Percentiles rank a stretch among this genome's conserved stretches.
phyloP scores from a whole-genome alignment of 2,797 vertebrate genomes.

The Clarias platycephalus region DNA sequence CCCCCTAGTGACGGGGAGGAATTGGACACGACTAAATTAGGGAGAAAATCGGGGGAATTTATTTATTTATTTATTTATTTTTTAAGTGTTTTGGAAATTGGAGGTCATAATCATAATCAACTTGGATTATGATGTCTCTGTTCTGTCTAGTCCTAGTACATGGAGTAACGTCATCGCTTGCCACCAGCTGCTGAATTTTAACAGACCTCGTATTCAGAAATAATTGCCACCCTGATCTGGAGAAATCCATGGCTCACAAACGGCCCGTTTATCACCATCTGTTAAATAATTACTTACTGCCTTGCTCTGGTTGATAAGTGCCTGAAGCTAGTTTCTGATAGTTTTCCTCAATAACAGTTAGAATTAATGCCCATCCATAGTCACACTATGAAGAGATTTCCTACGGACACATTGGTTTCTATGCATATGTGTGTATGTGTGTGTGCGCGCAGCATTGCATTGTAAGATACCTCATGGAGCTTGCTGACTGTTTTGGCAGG shows the following conservation, averaged over 20 bases:
- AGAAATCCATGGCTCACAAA: neutral
- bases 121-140: neutral
- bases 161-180: neutral
- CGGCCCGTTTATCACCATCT: constrained; percentile 4
- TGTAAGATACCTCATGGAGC: constrained; percentile 85
- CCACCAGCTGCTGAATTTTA: neutral
- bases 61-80: no score
- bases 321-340: constrained; percentile 7
- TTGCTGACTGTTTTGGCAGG: constrained; percentile 84
- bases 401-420: neutral
- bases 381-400: neutral
- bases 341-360: neutral
- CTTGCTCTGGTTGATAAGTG: neutral
- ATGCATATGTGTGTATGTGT: neutral
- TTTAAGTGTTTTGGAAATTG: no score
- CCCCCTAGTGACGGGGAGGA: no score
- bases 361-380: neutral
- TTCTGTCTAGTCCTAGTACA: no score
- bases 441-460: neutral
- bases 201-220: neutral
- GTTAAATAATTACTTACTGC: neutral
- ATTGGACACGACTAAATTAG: no score
- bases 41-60: no score
- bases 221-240: neutral
- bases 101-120: no score